Evolutionary conservation across 2,888 invertebrate genomes (phyloP).

Genomic region (Parnassius glacialis): DNA sequence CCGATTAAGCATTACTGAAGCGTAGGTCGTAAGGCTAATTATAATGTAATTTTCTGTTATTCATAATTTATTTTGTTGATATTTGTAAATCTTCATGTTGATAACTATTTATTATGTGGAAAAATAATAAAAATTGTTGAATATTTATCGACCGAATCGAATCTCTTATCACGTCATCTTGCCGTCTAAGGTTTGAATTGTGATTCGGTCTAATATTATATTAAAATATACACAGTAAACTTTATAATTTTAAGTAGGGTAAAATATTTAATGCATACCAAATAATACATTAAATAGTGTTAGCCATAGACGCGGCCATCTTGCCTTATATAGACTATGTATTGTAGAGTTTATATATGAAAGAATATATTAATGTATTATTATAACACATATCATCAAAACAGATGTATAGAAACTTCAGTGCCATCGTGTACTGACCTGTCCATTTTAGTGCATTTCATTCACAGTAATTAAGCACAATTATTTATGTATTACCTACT

Average conservation of each 20-base stretch:
- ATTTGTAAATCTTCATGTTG: constrained; percentile 81
- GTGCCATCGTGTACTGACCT: constrained; percentile 49
- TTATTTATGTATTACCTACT: constrained; percentile 62
- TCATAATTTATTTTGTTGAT: constrained; percentile 82
- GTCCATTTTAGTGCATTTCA: constrained; percentile 78
- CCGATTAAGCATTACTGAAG: constrained; percentile 60
- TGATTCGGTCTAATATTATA: constrained; percentile 65
- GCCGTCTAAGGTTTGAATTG: constrained; percentile 44
- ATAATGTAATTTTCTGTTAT: constrained; percentile 78
- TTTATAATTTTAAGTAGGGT: constrained; percentile 62
- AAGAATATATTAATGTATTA: constrained; percentile 43
- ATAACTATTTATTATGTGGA: constrained; percentile 80
- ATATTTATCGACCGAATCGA: constrained; percentile 70
- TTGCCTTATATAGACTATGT: constrained; percentile 61
- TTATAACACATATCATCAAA: constrained; percentile 58
- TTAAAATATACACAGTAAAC: constrained; percentile 68
- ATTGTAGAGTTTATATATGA: constrained; percentile 45
- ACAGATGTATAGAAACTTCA: constrained; percentile 42
- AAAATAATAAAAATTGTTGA: constrained; percentile 75
- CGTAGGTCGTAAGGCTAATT: constrained; percentile 63
- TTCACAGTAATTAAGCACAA: constrained; percentile 76
- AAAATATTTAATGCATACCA: constrained; percentile 59
- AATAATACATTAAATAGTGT: constrained; percentile 57
- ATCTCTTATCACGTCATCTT: constrained; percentile 47
- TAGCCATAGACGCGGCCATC: constrained; percentile 76